A percentile compares a stretch with the other conserved stretches of the same genome.
These are phyloP conservation scores for Xanthia togata DNA, from an alignment of 2,888 invertebrate species.

Conservation along the genomic window DNA sequence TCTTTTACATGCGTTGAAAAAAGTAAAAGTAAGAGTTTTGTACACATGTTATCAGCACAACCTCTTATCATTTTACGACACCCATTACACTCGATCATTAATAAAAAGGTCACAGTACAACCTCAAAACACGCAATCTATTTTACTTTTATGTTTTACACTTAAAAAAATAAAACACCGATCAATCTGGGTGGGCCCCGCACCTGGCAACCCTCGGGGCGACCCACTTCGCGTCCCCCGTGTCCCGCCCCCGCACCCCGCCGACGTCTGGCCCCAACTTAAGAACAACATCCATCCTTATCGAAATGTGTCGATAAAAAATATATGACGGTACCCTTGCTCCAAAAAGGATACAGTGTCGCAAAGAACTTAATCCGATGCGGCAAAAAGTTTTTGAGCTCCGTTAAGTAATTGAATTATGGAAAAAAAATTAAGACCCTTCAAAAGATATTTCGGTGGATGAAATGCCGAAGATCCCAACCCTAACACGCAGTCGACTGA, in stretches of 20 bases:
- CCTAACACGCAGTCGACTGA: slow-evolving; percentile 10
- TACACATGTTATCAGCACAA: slow-evolving; percentile 8
- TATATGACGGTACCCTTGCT: slow-evolving; percentile 69
- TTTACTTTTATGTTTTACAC: slow-evolving; percentile 51
- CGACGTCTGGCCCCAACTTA: slow-evolving; percentile 67
- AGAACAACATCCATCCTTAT: slow-evolving; percentile 74
- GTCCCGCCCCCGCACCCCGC: slow-evolving; percentile 56
- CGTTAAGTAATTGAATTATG: slow-evolving; percentile 62
- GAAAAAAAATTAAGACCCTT: slow-evolving; percentile 55
- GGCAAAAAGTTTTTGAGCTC: slow-evolving; percentile 60
- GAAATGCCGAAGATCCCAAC: slow-evolving; percentile 25
- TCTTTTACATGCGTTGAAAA: neutral
- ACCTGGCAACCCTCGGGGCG: slow-evolving; percentile 69
- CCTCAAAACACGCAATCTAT: slow-evolving; percentile 40
- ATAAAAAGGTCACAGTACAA: slow-evolving; percentile 43
- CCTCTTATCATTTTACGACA: slow-evolving; percentile 38
- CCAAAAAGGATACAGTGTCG: slow-evolving; percentile 66
- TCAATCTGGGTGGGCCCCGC: slow-evolving; percentile 55
- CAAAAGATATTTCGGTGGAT: slow-evolving; percentile 35
- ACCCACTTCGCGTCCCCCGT: slow-evolving; percentile 72
- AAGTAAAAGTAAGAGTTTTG: slow-evolving; percentile 13
- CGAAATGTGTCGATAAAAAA: slow-evolving; percentile 74
- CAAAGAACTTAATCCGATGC: slow-evolving; percentile 63
- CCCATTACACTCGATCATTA: slow-evolving; percentile 35
- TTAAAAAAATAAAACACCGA: slow-evolving; percentile 55